Conservation (phyloP, 1,140 invertebrate species). For the Trialeurodes vaporariorum region DNA sequence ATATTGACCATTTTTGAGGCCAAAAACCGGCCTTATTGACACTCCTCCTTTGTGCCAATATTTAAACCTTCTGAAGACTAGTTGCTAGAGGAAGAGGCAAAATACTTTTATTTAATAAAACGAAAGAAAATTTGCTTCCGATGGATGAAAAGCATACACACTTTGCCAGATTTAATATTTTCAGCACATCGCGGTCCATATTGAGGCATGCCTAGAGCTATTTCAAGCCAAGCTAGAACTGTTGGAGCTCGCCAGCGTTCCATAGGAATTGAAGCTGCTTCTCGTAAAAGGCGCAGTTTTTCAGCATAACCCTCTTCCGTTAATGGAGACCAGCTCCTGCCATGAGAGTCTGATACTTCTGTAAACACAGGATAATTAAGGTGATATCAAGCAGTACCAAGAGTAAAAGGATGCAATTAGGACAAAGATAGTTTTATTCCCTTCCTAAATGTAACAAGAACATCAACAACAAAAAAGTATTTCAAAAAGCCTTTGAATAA, state of each 20-base stretch:
- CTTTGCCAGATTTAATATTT: constrained; percentile 91
- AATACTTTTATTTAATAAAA: no score
- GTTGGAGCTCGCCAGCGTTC: constrained; percentile 83
- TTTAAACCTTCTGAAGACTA: no score
- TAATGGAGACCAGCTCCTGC: constrained; percentile 55
- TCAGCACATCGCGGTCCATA: constrained; percentile 79
- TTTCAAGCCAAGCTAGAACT: constrained; percentile 85
- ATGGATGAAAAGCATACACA: constrained; percentile 33
- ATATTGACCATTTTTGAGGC: no score
- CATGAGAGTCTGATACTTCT: constrained; percentile 7
- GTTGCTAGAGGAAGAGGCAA: no score
- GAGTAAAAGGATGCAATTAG: no score
- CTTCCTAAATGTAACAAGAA: no score
- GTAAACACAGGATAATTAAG: no score
- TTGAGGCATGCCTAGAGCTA: constrained; percentile 85
- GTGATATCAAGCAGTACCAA: no score
- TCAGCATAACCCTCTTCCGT: constrained; percentile 74
- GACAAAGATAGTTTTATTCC: no score
- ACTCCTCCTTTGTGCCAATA: no score
- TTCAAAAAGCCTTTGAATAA: constrained; percentile 8
- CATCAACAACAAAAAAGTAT: no score
- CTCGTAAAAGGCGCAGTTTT: constrained; percentile 63
- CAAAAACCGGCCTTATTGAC: no score
- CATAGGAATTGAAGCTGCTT: constrained; percentile 77
- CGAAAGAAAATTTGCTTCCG: background rate